Conservation (phyloP, 2,797 vertebrate genomes). For the Tapera naevia region DNA sequence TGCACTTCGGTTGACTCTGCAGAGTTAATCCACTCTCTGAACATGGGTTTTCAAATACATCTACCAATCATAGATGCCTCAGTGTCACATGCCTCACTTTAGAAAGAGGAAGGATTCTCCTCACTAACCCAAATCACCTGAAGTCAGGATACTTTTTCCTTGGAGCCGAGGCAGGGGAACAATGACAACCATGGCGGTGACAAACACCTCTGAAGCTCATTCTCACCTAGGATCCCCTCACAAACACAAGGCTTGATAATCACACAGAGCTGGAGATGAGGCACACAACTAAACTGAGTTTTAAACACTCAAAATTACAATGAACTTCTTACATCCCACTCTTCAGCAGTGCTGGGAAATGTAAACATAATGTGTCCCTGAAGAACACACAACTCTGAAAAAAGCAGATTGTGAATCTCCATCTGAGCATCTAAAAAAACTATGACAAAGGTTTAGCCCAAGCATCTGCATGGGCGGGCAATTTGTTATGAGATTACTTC, state of each 20-base stretch:
- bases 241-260: neutral
- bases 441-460: neutral
- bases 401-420: neutral
- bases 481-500: neutral
- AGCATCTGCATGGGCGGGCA: neutral
- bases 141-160: neutral
- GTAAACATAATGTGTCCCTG: neutral
- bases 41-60: neutral
- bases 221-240: neutral
- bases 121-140: neutral
- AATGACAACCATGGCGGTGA: no score
- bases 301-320: neutral
- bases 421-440: neutral
- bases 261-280: neutral
- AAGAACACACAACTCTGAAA: neutral
- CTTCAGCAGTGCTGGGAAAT: neutral
- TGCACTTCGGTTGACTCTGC: neutral
- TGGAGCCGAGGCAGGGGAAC: neutral
- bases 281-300: neutral
- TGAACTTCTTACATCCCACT: neutral
- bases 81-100: rapidly evolving
- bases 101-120: neutral
- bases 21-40: neutral
- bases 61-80: neutral
- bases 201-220: neutral